These are phyloP conservation scores for Podilymbus podiceps DNA, from an alignment of 2,113 vertebrate genomes.

Conservation along the genomic window DNA sequence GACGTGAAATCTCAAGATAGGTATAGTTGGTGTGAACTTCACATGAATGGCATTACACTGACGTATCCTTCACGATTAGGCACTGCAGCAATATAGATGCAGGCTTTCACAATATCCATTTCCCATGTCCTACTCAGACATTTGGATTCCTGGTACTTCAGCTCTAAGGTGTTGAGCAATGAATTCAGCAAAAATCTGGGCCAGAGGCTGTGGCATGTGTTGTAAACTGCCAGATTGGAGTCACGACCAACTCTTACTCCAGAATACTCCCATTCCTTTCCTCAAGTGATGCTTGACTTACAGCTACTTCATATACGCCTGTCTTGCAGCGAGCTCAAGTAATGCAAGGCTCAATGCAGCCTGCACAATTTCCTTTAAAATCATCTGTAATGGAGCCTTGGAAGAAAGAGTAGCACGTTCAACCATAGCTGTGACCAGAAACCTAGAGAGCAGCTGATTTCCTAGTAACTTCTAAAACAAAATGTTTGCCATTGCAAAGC, in stretches of 20 bases:
- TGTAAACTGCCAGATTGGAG: background rate
- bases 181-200: background rate
- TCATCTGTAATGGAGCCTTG: background rate
- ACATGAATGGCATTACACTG: background rate
- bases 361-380: background rate
- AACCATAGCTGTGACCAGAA: background rate
- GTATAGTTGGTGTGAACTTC: background rate
- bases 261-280: background rate
- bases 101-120: background rate
- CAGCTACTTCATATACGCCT: background rate
- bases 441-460: background rate
- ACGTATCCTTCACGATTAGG: background rate
- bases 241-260: background rate
- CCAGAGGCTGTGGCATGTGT: background rate
- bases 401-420: background rate
- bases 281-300: background rate
- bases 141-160: background rate
- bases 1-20: background rate
- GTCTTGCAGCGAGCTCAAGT: background rate
- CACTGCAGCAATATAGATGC: background rate
- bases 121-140: background rate
- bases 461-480: background rate
- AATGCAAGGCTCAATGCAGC: background rate
- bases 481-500: background rate
- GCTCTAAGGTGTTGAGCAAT: background rate